phyloP scores from a whole-genome alignment of 2,797 vertebrate genomes.

The Hydrophis major region DNA sequence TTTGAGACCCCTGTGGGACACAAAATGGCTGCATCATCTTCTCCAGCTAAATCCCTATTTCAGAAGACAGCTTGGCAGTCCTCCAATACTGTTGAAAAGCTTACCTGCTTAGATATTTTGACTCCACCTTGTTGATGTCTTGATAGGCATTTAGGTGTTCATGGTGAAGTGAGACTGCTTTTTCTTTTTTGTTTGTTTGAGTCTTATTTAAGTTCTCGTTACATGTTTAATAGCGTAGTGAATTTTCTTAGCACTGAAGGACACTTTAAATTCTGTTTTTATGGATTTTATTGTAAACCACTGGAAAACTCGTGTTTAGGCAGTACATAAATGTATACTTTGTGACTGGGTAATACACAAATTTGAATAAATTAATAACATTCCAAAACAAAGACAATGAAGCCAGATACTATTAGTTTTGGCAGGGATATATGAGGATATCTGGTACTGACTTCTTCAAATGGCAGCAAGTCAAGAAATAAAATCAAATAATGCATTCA shows the following conservation, averaged over 20 bases:
- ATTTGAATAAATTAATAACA: not conserved
- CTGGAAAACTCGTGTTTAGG: not conserved
- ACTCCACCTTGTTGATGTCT: not conserved
- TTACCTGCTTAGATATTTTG: not conserved
- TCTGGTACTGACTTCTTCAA: not conserved
- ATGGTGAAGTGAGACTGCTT: not conserved
- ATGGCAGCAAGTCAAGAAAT: not conserved
- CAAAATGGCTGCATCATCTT: not conserved
- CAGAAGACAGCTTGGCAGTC: not conserved
- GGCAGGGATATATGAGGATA: not conserved
- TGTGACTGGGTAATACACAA: not conserved
- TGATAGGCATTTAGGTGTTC: not conserved
- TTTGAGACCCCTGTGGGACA: not conserved
- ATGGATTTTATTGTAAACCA: not conserved
- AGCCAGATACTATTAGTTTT: not conserved
- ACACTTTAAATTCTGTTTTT: not conserved
- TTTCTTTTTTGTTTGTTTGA: not conserved
- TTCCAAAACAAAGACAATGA: not conserved
- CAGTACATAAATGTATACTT: not conserved
- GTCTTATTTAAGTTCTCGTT: not conserved
- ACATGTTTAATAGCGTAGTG: not conserved
- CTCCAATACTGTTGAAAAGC: not conserved
- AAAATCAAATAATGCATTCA: not conserved
- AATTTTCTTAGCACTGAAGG: not conserved
- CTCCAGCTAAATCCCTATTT: not conserved